Evolutionary conservation across 2,888 invertebrate genomes (phyloP), one percentile per base, ranked within the genome.

Genomic region (Xylophagus ater): DNA sequence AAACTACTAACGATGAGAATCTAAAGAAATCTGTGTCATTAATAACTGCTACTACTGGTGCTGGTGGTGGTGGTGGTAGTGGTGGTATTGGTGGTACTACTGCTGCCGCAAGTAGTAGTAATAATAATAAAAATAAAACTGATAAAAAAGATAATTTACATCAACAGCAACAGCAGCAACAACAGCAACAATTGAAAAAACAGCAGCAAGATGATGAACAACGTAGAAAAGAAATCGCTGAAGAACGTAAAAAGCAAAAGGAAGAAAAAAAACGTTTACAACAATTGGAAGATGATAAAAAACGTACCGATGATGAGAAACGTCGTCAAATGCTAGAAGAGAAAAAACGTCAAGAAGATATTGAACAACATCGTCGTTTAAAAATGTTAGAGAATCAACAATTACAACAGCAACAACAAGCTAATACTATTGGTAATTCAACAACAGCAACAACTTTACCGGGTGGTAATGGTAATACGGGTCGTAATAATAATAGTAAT

Each of bases 291-390:
- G 62, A 62, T 23, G 61, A 62, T 24, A 60, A 63, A 28, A 55
- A 54, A 34, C 52, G 53, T n/a, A 26, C 24, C 6, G 62, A 62
- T 28, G 62, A 63, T 21, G 60, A 65, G 30, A 57, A 54, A 37
- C 52, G 53, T n/a, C 56, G 59, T 0, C 60, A 60, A 45, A 48
- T 52, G 6, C 48, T 51, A 1, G 62, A 62, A 25, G 65, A 65
- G 42, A 59, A 56, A 25, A 59, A 62, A 26, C 54, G 64, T 0
- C 60, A 58, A n/a, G 58, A 58, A 25, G 60, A 61, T 43, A 62
- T 63, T 19, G 59, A 64, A 43, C 56, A 56, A 2, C 61, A 61
- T 39, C 58, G 63, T 3, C 58, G 61, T 26, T 58, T 58, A 4
- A 46, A 62, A 26, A 53, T 44, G 39, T 19, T 41, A 10, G 40